These are phyloP conservation scores for Trichoplax adhaerens DNA, from an alignment of 37 sponge, comb jelly and placozoan species.

Conservation along the genomic window DNA sequence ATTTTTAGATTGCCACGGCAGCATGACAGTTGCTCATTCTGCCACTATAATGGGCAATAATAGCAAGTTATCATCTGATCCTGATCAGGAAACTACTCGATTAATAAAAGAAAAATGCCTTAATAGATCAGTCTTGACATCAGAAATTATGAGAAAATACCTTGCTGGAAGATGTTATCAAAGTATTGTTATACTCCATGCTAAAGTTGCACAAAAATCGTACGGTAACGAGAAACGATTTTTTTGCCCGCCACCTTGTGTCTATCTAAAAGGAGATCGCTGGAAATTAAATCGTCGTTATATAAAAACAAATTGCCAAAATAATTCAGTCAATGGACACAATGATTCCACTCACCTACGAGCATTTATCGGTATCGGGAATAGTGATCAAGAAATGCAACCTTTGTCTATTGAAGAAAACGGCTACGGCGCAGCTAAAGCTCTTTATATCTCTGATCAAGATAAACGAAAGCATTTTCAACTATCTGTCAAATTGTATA, in stretches of 20 bases:
- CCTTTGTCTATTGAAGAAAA: constrained; percentile 67
- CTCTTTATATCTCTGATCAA: constrained; percentile 75
- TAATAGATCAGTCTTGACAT: constrained; percentile 10
- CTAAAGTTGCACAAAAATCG: constrained; percentile 94
- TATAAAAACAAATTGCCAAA: too few species aligned
- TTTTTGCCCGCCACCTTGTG: constrained; percentile 90
- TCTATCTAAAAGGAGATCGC: constrained; percentile 59
- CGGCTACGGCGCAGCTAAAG: constrained; percentile 73
- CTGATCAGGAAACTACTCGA: too few species aligned
- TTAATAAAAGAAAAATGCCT: too few species aligned
- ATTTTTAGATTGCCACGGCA: too few species aligned
- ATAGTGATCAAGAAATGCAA: constrained; percentile 70
- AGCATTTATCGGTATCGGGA: constrained; percentile 71
- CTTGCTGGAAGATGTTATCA: constrained; percentile 34
- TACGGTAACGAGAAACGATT: constrained; percentile 97
- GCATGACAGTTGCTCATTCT: too few species aligned
- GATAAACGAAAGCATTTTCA: constrained; percentile 90
- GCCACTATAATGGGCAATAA: too few species aligned
- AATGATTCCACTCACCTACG: constrained; percentile 9
- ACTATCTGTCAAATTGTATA: constrained; percentile 23
- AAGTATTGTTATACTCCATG: constrained; percentile 60
- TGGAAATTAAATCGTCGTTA: constrained; percentile 27
- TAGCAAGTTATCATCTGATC: too few species aligned
- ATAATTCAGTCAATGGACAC: too few species aligned
- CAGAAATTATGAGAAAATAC: constrained; percentile 65